Percentiles rank a stretch among this genome's conserved stretches.
Evolutionary conservation across 1,140 invertebrate genomes (phyloP).

Genomic region (Pygmarrhopalites habei): DNA sequence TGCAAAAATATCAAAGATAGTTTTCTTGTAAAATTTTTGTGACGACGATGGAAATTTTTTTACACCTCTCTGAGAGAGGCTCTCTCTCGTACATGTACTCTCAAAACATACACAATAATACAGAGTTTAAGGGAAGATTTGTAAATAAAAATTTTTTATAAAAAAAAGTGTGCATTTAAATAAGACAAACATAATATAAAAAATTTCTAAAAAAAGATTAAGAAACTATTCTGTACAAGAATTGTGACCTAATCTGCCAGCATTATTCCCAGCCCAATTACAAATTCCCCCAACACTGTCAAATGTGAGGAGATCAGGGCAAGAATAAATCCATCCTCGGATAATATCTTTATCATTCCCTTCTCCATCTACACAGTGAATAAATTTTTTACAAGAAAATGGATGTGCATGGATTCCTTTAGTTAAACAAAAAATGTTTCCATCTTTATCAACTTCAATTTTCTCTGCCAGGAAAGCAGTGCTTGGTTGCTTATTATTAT

Average conservation of each 20-base stretch:
- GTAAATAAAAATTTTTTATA: no score
- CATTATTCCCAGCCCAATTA: slow-evolving; percentile 66
- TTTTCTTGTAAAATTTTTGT: no score
- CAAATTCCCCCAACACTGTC: slow-evolving; percentile 82
- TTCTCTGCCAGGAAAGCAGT: slow-evolving; percentile 50
- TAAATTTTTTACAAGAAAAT: slow-evolving; percentile 77
- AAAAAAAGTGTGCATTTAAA: no score
- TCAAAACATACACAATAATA: no score
- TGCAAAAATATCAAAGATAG: no score
- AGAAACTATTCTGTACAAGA: slow-evolving; percentile 5
- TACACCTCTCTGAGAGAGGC: no score
- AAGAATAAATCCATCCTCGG: slow-evolving; percentile 73
- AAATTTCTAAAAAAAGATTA: not conserved
- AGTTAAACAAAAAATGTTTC: slow-evolving; percentile 69
- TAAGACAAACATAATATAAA: not conserved
- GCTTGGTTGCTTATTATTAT: not conserved
- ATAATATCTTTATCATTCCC: slow-evolving; percentile 48
- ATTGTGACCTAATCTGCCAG: no score
- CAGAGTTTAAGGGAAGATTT: no score
- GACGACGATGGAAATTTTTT: no score
- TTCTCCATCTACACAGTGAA: slow-evolving; percentile 69
- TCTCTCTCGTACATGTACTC: no score
- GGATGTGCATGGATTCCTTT: slow-evolving; percentile 83
- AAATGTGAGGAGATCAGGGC: slow-evolving; percentile 71
- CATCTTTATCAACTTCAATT: slow-evolving; percentile 52